phyloP scores from a whole-genome alignment of 2,113 vertebrate genomes.

The Phalacrocorax pelagicus region DNA sequence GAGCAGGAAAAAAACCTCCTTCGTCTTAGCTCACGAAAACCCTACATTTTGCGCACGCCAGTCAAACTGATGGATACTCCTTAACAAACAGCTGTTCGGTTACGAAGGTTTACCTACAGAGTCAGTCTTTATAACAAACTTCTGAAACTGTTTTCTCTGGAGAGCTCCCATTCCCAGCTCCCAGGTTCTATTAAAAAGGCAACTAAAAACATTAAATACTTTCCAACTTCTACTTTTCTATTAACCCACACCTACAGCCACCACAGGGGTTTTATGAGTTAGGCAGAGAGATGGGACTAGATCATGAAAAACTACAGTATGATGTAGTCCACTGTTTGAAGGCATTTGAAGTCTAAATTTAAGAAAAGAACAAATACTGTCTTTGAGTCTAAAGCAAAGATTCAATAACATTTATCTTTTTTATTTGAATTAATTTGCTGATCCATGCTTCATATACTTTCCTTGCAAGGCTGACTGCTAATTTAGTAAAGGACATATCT shows the following conservation, averaged over 20 bases:
- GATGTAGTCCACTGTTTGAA: background rate
- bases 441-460: slow-evolving; percentile 13
- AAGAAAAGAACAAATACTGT: background rate
- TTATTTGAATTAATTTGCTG: slow-evolving; percentile 37
- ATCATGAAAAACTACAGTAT: background rate
- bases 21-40: background rate
- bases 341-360: background rate
- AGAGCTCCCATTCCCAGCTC: background rate
- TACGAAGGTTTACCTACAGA: rapidly evolving
- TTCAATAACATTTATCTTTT: background rate
- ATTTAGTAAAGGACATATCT: slow-evolving; percentile 17
- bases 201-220: background rate
- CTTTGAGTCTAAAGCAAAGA: background rate
- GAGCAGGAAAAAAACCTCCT: background rate
- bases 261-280: background rate
- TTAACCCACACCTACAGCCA: background rate
- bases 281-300: background rate
- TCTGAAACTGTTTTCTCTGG: background rate
- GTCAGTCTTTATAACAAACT: background rate
- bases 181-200: background rate
- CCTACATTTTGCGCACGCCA: background rate
- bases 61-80: background rate
- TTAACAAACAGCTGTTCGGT: background rate
- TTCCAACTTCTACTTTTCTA: background rate
- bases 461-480: slow-evolving; percentile 30